Percentiles rank a stretch among this genome's conserved stretches.
Evolutionary conservation across 64 coral and sea anemone species (phyloP).

Genomic region (Pachyseris speciosa): DNA sequence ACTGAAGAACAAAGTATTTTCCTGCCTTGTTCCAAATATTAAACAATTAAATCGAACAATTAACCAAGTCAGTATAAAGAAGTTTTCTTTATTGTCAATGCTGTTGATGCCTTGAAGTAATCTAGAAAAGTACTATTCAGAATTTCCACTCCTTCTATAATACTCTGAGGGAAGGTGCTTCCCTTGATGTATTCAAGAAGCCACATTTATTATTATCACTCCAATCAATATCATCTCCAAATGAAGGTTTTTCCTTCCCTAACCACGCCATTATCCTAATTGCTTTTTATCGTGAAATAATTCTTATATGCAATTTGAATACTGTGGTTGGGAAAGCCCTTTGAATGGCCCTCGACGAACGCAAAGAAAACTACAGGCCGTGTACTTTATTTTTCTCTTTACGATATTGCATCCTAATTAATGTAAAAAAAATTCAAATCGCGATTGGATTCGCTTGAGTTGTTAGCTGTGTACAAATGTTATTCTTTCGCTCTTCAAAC

Average conservation of each 20-base stretch:
- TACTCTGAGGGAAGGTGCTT: neutral
- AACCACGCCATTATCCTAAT: neutral
- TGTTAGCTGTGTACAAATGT: neutral
- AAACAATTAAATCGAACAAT: neutral
- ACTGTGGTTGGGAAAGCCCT: neutral
- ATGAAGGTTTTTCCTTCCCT: neutral
- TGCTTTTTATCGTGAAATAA: neutral
- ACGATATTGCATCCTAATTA: neutral
- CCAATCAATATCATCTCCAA: neutral
- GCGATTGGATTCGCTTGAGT: neutral
- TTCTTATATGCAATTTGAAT: neutral
- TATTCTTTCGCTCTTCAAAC: neutral
- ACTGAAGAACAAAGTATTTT: neutral
- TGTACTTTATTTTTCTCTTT: neutral
- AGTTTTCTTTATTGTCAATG: neutral
- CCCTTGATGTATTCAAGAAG: neutral
- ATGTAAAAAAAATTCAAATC: neutral
- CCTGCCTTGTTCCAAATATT: neutral
- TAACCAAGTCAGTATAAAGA: neutral
- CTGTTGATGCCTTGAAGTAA: neutral
- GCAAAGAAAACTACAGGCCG: neutral
- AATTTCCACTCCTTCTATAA: neutral
- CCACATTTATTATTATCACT: neutral
- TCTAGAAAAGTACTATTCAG: neutral
- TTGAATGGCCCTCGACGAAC: neutral